phyloP scores from a whole-genome alignment of 2,888 invertebrate genomes.

The Cerceris rybyensis region DNA sequence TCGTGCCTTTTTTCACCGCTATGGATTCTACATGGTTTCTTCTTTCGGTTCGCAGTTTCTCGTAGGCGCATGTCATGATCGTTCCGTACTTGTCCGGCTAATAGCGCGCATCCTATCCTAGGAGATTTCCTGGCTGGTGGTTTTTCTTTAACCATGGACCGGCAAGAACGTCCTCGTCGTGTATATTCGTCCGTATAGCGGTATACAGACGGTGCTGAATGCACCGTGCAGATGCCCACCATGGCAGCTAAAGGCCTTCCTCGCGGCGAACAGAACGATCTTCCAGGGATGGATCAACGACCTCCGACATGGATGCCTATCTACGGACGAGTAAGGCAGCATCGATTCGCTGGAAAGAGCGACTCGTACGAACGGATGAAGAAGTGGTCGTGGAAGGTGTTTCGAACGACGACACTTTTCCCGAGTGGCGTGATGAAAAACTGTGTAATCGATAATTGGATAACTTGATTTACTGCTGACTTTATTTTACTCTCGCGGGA shows the following conservation, averaged over 20 bases:
- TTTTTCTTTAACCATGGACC: conserved; percentile 42
- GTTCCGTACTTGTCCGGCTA: neutral
- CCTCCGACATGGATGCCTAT: conserved; percentile 73
- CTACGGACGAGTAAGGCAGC: conserved; percentile 63
- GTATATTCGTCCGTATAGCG: conserved; percentile 65
- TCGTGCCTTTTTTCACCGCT: conserved; percentile 7
- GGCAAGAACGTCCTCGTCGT: conserved; percentile 55
- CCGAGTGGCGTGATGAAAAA: conserved; percentile 10
- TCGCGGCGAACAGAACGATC: conserved; percentile 68
- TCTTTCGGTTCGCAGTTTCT: neutral
- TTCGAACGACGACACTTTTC: conserved; percentile 30
- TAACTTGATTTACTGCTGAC: conserved; percentile 23
- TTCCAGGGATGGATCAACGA: conserved; percentile 76
- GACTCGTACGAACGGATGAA: conserved; percentile 14
- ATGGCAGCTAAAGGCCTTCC: conserved; percentile 65
- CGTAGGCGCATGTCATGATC: neutral
- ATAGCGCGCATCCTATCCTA: conserved; percentile 44
- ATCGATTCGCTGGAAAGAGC: conserved; percentile 51
- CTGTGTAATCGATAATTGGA: conserved; percentile 26
- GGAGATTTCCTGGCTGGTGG: conserved; percentile 56
- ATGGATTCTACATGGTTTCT: neutral
- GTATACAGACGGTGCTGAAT: conserved; percentile 67
- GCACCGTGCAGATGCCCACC: conserved; percentile 63
- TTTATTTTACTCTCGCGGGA: neutral
- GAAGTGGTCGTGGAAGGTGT: conserved; percentile 35